Base-by-base conservation (phyloP, 2,113 vertebrate genomes). In the Hypanus sabinus region DNA sequence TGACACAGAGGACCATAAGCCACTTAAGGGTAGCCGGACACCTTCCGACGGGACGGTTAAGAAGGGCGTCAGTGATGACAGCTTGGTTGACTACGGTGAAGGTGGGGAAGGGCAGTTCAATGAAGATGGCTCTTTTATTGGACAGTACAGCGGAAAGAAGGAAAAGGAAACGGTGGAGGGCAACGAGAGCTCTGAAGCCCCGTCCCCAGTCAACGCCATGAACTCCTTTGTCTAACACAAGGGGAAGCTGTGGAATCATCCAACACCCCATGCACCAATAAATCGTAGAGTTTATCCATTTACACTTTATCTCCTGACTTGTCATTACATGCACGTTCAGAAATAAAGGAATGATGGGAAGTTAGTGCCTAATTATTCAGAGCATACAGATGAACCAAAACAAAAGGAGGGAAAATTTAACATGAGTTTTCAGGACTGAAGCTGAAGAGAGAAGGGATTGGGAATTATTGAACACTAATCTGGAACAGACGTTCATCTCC, bases 61-160 rank as follows among this genome's bases (percentile, higher is more conserved):
- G 97, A 97, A 99, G 94, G 98, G 98, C 95, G 98, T 98, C 95
- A 99, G 99, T 94, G 99, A 99, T 95, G 98, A 99, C 96, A 99
- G 99, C 97, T 98, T 99, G 97, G 99, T 99, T 96, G 98, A 99
- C 97, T 99, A 99, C 97, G 98, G 98, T 94, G 98, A 99, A 96
- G 98, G 98, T 93, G 99, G 98, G 95, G 99, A 99, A 68, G 98
- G 98, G 94, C 98, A 99, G 96, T 99, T 99, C 97, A 99, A 99
- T 96, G 98, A 99, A 96, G 99, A 99, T 94, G 99, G 99, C 95
- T 99, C 99, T 46, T 99, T 99, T 97, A 99, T 99, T 94, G 99
- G 99, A 96, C 98, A 99, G 95, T 99, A 99, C 95, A 99, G 98
- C 94, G 98, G 98, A 92, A 99, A 98, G 97, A 99, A 98, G 95